Evolutionary conservation across 2,888 invertebrate genomes (phyloP).

Genomic region (Pseudococcus jackbeardsleyi): DNA sequence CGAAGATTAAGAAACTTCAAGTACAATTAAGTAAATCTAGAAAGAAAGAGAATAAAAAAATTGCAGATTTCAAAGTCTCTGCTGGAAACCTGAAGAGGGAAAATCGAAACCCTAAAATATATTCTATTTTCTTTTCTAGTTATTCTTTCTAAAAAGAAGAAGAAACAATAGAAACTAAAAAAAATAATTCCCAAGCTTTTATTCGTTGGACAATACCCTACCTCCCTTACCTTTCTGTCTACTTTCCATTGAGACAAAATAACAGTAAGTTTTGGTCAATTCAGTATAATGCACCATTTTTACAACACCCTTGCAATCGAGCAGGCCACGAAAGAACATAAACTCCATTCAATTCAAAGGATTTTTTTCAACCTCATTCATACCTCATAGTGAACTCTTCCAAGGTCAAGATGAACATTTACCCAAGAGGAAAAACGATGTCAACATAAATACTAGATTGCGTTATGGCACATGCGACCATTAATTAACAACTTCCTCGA

Average conservation of each 20-base stretch:
- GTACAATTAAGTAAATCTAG: too few relatives aligned
- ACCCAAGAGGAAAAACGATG: conserved; percentile 9
- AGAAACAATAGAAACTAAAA: not conserved
- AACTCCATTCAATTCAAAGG: too few relatives aligned
- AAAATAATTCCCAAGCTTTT: not conserved
- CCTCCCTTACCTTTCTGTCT: not conserved
- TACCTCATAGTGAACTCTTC: not conserved
- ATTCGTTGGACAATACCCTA: not conserved
- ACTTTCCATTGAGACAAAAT: not conserved
- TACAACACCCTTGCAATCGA: not conserved
- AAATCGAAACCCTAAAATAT: not conserved
- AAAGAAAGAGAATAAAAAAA: too few relatives aligned
- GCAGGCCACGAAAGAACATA: too few relatives aligned
- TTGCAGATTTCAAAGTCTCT: too few relatives aligned
- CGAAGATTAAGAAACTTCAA: too few relatives aligned
- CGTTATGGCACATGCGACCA: not conserved
- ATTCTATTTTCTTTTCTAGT: not conserved
- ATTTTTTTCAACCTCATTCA: not conserved
- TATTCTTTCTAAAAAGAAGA: not conserved
- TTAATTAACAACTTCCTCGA: conserved; percentile 47
- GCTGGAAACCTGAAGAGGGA: not conserved
- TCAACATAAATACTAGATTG: conserved; percentile 22
- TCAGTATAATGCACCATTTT: not conserved
- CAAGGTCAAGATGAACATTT: not conserved
- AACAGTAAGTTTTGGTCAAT: not conserved